Percentiles rank a stretch among this genome's conserved stretches.
These are phyloP conservation scores for Apodemia duryi DNA, from an alignment of 2,888 invertebrate genomes.

Conservation along the genomic window DNA sequence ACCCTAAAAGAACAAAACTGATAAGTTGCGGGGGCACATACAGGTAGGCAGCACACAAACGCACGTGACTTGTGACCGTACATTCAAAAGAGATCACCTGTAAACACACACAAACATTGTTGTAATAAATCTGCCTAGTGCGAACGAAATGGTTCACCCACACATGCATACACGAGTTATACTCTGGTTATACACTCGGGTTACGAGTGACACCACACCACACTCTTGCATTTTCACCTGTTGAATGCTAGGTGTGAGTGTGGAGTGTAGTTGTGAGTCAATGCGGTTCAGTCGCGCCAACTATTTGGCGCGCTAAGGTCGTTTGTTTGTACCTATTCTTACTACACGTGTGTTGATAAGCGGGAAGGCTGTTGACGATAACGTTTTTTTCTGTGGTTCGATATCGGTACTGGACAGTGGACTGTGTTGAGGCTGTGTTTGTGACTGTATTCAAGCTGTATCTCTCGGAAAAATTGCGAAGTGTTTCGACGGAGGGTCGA, in stretches of 20 bases:
- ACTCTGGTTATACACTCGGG: slow-evolving; percentile 59
- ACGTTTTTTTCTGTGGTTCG: slow-evolving; percentile 37
- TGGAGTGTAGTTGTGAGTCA: slow-evolving; percentile 54
- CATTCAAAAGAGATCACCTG: slow-evolving; percentile 61
- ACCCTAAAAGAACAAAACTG: slow-evolving; percentile 64
- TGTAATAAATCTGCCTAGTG: slow-evolving; percentile 67
- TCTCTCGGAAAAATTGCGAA: slow-evolving; percentile 67
- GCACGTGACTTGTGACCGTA: slow-evolving; percentile 69
- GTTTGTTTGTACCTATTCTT: slow-evolving; percentile 34
- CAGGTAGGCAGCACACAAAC: slow-evolving; percentile 66
- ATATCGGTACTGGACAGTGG: slow-evolving; percentile 36
- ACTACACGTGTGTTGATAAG: slow-evolving; percentile 49
- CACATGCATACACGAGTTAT: slow-evolving; percentile 53
- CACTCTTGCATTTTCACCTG: slow-evolving; percentile 75
- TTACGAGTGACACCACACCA: slow-evolving; percentile 65
- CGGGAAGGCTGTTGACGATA: slow-evolving; percentile 62
- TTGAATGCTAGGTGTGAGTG: slow-evolving; percentile 57
- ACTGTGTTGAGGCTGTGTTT: slow-evolving; percentile 59
- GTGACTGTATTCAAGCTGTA: slow-evolving; percentile 55
- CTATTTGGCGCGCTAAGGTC: slow-evolving; percentile 71
- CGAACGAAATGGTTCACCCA: slow-evolving; percentile 69
- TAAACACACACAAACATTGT: slow-evolving; percentile 46
- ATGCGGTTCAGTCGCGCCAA: slow-evolving; percentile 67
- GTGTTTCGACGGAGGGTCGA: slow-evolving; percentile 64
- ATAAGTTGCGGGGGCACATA: slow-evolving; percentile 65